These are phyloP conservation scores for Lypha dubia DNA, from an alignment of 2,888 invertebrate species.

Conservation along the genomic window DNA sequence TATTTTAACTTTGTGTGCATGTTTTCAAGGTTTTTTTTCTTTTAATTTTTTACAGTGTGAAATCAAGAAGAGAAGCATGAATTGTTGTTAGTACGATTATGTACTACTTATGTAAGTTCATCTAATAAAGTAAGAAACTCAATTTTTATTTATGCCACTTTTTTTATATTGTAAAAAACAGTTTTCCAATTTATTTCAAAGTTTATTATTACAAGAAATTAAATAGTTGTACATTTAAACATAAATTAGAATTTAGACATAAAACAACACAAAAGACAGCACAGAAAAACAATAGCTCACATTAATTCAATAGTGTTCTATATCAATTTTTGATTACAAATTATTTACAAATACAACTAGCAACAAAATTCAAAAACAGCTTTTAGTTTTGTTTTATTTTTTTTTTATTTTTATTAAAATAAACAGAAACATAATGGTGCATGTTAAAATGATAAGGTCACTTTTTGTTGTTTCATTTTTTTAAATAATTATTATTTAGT, in stretches of 20 bases:
- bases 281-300: slow-evolving; percentile 41
- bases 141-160: slow-evolving; percentile 25
- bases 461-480: neutral
- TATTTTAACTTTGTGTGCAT: neutral
- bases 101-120: no score
- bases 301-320: slow-evolving; percentile 6
- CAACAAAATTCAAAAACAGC: slow-evolving; percentile 50
- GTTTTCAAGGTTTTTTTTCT: neutral
- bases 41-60: slow-evolving; percentile 13
- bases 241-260: slow-evolving; percentile 45
- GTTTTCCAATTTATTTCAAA: slow-evolving; percentile 75
- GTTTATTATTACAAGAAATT: slow-evolving; percentile 46
- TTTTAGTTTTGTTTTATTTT: slow-evolving; percentile 19
- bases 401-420: slow-evolving; percentile 9
- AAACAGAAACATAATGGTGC: slow-evolving; percentile 10
- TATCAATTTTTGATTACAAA: slow-evolving; percentile 39
- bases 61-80: slow-evolving; percentile 15
- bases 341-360: slow-evolving; percentile 65
- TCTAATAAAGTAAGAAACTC: slow-evolving; percentile 40
- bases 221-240: slow-evolving; percentile 45
- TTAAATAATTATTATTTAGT: neutral
- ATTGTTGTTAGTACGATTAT: no score
- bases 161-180: slow-evolving; percentile 53
- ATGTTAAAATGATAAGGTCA: slow-evolving; percentile 1
- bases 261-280: slow-evolving; percentile 49